Base-by-base conservation (phyloP, 2,888 invertebrate genomes). In the Plagodis dolabraria region DNA sequence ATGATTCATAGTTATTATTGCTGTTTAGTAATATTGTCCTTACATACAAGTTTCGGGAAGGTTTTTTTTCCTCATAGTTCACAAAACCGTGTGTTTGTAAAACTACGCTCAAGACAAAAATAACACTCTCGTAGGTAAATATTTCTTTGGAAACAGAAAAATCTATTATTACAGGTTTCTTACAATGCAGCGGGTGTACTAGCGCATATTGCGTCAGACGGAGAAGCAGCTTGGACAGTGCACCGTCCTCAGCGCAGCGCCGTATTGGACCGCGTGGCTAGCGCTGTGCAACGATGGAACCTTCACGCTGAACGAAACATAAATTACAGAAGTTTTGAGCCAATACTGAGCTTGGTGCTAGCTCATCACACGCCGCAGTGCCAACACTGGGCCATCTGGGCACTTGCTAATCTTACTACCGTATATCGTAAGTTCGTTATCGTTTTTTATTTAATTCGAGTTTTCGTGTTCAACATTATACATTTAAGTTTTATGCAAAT, bases 331-430 rank as follows among this genome's bases (percentile, higher is more conserved):
- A 89, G 89, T 36, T 99, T 99, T 91, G 96, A 98, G 80, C 99
- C 99, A 0, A 98, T 99, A 64, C 93, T 99, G 33, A 94, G 96
- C 65, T 92, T 99, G 64, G 94, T 98, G 47, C 94, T 95, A 64
- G 95, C 96, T 55, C 95, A 96, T 72, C 97, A 98, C 80, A 98
- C 98, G 0, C 97, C 97, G 0, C 96, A 97, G 82, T 98, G 98
- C 84, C 98, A 98, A 83, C 96, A 98, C 83, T 99, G 99, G 99
- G 98, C 99, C 4, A 96, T 97, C 7, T 99, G 99, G 99, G 99
- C 99, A 0, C 93, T 99, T 61, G 98, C 99, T 50, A 99, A 99
- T 91, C 94, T 99, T 63, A 99, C 99, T 49, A 96, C 95, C 61
- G 97, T 98, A 35, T 98, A 98, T 84, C 97, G 98, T 97, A 87